Percentiles rank a stretch among this genome's conserved stretches.
Evolutionary conservation across 1,140 invertebrate genomes (phyloP).

Genomic region (Cyclina sinensis): DNA sequence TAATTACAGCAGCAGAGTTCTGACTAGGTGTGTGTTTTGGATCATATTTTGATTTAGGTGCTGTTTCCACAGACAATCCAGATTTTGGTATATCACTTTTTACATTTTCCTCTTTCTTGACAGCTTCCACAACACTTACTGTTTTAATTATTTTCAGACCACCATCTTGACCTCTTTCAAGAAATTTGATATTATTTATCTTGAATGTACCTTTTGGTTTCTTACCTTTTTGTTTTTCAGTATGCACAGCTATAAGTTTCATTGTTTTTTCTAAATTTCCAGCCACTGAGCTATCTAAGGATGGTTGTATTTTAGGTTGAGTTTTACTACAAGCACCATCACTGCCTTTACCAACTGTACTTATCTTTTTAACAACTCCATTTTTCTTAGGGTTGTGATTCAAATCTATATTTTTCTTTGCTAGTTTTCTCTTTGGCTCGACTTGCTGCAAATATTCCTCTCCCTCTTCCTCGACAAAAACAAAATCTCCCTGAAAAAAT

Average conservation of each 20-base stretch:
- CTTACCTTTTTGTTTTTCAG: not conserved
- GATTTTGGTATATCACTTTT: not conserved
- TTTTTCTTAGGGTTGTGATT: conserved; percentile 62
- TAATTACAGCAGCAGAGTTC: conserved; percentile 12
- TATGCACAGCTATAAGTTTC: conserved; percentile 7
- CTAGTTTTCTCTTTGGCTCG: conserved; percentile 32
- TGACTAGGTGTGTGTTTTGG: conserved; percentile 24
- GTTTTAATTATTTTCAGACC: not conserved
- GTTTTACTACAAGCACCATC: not conserved
- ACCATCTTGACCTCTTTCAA: not conserved
- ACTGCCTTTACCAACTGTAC: not conserved
- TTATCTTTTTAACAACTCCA: conserved; percentile 14
- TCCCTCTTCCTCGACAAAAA: conserved; percentile 63
- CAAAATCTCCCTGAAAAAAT: conserved; percentile 69
- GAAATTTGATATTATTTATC: not conserved
- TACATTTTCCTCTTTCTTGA: not conserved
- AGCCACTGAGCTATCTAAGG: not conserved
- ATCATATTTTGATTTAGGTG: conserved; percentile 24
- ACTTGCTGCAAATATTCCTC: not conserved
- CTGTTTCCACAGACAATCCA: not conserved
- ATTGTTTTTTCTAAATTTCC: conserved; percentile 18
- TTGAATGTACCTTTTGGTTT: not conserved
- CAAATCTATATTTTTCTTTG: conserved; percentile 32
- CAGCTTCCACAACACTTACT: not conserved
- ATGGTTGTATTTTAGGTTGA: not conserved